phyloP scores from a whole-genome alignment of 2,888 invertebrate genomes.

The Drosophila rubida region DNA sequence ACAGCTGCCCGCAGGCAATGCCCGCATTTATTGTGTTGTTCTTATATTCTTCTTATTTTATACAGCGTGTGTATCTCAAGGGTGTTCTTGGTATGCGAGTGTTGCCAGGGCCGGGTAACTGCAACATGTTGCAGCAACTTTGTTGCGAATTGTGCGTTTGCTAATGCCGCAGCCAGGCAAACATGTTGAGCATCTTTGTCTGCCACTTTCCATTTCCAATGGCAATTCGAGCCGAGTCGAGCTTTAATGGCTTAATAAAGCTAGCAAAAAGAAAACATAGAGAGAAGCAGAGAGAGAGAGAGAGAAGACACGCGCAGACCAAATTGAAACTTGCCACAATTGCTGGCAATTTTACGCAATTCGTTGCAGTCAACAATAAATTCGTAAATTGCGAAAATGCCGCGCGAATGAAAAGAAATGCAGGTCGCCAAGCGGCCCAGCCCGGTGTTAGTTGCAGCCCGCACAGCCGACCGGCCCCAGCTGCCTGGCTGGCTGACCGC shows the following conservation, averaged over 20 bases:
- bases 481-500: constrained; percentile 38
- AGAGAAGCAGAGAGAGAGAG: not conserved
- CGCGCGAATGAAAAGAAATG: constrained; percentile 68
- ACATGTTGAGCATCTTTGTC: not conserved
- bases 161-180: not conserved
- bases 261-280: constrained; percentile 5
- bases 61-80: constrained; percentile 9
- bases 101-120: not conserved
- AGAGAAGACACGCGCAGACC: constrained; percentile 17
- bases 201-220: constrained; percentile 52
- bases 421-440: constrained; percentile 58
- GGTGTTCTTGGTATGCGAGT: constrained; percentile 4
- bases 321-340: constrained; percentile 78
- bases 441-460: constrained; percentile 5
- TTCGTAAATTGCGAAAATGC: constrained; percentile 66
- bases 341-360: constrained; percentile 78
- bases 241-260: constrained; percentile 61
- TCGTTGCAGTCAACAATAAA: constrained; percentile 79
- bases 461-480: constrained; percentile 21
- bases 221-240: constrained; percentile 7
- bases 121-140: constrained; percentile 27
- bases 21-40: constrained; percentile 50
- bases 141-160: constrained; percentile 33
- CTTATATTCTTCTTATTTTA: not conserved
- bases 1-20: constrained; percentile 64